Evolutionary conservation across 2,797 vertebrate species (phyloP).

Genomic region (Bryconaethiops microstoma): DNA sequence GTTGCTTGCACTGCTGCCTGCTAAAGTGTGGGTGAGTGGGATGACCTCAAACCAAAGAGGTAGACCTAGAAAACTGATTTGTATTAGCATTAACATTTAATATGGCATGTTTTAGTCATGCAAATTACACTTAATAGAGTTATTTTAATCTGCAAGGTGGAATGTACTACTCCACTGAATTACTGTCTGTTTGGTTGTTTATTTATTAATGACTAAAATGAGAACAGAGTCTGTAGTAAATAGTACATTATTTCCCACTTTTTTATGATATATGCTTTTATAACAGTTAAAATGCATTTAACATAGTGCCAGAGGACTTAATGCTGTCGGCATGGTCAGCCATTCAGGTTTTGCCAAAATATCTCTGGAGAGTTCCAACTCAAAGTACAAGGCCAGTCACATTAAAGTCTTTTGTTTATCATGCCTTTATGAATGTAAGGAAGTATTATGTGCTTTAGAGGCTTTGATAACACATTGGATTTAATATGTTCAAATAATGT

Average conservation of each 20-base stretch:
- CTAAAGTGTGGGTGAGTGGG: constrained; percentile 62
- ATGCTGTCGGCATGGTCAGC: neutral
- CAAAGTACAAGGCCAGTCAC: constrained; percentile 31
- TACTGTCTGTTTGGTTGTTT: neutral
- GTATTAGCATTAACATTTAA: neutral
- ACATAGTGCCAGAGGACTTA: neutral
- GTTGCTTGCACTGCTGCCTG: constrained; percentile 45
- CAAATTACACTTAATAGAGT: neutral
- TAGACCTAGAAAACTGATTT: neutral
- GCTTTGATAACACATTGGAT: neutral
- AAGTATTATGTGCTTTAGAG: neutral
- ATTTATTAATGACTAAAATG: no score
- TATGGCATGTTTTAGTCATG: neutral
- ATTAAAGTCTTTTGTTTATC: constrained; percentile 6
- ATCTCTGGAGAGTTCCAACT: neutral
- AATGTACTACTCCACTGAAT: neutral
- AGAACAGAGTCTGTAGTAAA: no score
- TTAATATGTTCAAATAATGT: neutral
- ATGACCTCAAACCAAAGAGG: neutral
- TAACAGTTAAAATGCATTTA: neutral
- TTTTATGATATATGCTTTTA: neutral
- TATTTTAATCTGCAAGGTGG: neutral
- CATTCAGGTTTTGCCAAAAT: neutral
- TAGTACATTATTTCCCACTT: neutral
- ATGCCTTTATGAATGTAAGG: neutral